These are phyloP conservation scores for Microcebus tavaratra DNA, from an alignment of 2,113 vertebrate genomes.

Conservation along the genomic window DNA sequence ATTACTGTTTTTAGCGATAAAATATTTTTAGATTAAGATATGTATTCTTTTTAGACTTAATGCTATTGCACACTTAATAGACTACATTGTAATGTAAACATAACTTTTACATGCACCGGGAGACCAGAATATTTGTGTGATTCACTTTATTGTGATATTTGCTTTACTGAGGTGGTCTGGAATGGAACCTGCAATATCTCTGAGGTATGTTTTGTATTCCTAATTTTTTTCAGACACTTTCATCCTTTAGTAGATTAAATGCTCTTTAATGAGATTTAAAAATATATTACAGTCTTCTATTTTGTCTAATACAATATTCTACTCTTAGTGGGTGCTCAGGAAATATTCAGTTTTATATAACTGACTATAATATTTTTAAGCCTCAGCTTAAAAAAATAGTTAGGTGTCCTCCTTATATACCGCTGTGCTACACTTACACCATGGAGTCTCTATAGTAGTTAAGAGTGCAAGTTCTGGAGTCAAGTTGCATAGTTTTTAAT, in stretches of 20 bases:
- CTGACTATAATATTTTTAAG: neutral
- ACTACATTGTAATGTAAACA: neutral
- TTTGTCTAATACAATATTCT: neutral
- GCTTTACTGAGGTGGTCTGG: too few relatives aligned
- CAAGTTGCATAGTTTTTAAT: neutral
- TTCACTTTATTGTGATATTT: too few relatives aligned
- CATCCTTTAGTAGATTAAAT: slow-evolving; percentile 23
- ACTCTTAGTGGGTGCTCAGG: neutral
- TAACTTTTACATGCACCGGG: too few relatives aligned
- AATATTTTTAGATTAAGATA: too few relatives aligned
- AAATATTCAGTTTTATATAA: neutral
- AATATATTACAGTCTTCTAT: neutral
- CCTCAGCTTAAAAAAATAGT: neutral
- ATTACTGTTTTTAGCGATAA: too few relatives aligned
- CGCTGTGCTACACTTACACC: too few relatives aligned
- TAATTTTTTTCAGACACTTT: slow-evolving; percentile 4
- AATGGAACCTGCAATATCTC: too few relatives aligned
- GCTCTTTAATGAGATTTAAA: neutral
- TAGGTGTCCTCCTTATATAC: neutral
- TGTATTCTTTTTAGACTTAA: too few relatives aligned
- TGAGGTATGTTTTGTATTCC: neutral
- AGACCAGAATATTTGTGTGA: too few relatives aligned
- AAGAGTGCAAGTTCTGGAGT: neutral
- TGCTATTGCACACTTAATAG: too few relatives aligned
- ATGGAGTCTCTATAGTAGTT: neutral